Base-by-base conservation (phyloP, 2,888 invertebrate genomes). In the Patella depressa region DNA sequence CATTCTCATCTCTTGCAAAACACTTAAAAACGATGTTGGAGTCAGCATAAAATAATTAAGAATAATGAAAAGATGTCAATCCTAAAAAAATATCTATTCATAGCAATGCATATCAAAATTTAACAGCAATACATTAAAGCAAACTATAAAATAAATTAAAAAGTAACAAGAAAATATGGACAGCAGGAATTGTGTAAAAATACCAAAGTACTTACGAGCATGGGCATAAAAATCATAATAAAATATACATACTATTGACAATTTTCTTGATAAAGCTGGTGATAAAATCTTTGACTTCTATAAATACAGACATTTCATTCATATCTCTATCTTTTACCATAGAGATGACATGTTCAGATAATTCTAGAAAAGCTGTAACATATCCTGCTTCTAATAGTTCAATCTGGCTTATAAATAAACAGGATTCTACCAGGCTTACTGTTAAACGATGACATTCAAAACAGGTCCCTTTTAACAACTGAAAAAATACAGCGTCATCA, bases 351-450 rank as follows among this genome's bases (percentile, higher is more conserved):
- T 82, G 72, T 3, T 83, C 84, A 45, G 83, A 79, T 53, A 91
- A 75, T 12, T 85, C 80, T 11, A 81, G 81, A 0, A 87, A 84
- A 7, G 79, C 80, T 1, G 81, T 73, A 15, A 90, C 75, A 14
- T 84, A 82, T 2, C 91, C 91, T n/a, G 77, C 80, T 54, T 96
- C 94, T 4, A 97, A 91, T 5, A 97, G 93, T 79, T 93, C 92
- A 74, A 96, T 91, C 87, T 96, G 96, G 19, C 95, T 93, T 76
- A 94, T 92, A 0, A 96, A 92, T 54, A 96, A 88, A 80, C 80
- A 9, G 78, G 74, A 7, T 80, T 76, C n/a, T 82, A 84, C 17
- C 85, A 75, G 57, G 24, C 24, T 65, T 91, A 88, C 77, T 9
- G 76, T 78, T 55, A 88, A 72, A 17, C 90, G 86, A 77, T 93